Conservation (phyloP, 2,113 vertebrate species). For the Halichoeres trimaculatus region DNA sequence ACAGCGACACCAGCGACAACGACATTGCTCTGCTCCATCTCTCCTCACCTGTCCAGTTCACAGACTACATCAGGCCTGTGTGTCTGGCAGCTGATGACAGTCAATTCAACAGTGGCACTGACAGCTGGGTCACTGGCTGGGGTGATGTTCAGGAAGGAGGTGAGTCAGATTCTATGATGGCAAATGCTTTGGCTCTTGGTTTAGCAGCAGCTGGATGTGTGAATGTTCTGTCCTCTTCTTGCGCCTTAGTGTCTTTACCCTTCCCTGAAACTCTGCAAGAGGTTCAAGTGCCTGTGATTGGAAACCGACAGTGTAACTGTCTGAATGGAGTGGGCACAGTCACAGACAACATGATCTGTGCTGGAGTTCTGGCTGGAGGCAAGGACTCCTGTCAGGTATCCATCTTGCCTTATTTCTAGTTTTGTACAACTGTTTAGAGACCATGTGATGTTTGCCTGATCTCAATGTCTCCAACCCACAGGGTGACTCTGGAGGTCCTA, state of each 20-base stretch:
- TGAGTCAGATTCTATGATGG: constrained; percentile 44
- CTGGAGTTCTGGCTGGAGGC: constrained; percentile 78
- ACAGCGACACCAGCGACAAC: constrained; percentile 53
- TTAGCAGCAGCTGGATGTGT: constrained; percentile 4
- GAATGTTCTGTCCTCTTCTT: neutral
- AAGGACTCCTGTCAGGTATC: constrained; percentile 78
- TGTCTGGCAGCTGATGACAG: constrained; percentile 82
- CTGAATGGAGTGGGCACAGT: constrained; percentile 58
- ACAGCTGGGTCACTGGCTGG: constrained; percentile 88
- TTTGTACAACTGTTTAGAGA: neutral
- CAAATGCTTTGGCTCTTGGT: constrained; percentile 5
- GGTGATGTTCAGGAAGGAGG: constrained; percentile 81
- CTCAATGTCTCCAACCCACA: neutral
- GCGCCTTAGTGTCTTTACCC: neutral
- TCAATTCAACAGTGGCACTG: constrained; percentile 78
- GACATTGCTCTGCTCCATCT: constrained; percentile 86
- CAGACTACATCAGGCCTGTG: constrained; percentile 82
- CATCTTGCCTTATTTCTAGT: neutral
- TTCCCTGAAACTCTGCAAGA: neutral
- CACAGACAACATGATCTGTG: constrained; percentile 84
- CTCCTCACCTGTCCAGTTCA: constrained; percentile 69
- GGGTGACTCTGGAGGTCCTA: constrained; percentile 88
- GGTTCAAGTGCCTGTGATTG: constrained; percentile 29
- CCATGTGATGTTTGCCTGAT: too few relatives aligned
- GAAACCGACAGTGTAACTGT: constrained; percentile 67